Conservation (phyloP, 2,888 invertebrate species). For the Drosophila subsilvestris region DNA sequence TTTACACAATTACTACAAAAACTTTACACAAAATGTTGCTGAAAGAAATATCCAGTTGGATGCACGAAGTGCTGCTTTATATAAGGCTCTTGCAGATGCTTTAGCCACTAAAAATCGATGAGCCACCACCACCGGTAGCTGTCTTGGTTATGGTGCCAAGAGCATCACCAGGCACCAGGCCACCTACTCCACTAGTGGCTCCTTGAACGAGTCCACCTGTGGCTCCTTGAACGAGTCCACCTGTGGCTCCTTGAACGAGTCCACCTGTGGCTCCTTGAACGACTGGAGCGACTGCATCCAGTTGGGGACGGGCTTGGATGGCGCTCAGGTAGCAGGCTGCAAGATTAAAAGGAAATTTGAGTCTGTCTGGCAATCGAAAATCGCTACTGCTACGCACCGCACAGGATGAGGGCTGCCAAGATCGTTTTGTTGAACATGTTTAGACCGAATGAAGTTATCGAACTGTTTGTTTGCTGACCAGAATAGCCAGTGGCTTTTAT, state of each 20-base stretch:
- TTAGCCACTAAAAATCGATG: too few species aligned
- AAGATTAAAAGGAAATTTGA: background rate
- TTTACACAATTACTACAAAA: background rate
- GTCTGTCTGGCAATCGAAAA: too few species aligned
- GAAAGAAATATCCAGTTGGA: background rate
- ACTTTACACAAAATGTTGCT: background rate
- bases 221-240: background rate
- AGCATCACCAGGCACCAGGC: too few species aligned
- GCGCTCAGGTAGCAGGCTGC: constrained; percentile 50
- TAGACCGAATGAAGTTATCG: constrained; percentile 3
- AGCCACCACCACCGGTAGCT: background rate
- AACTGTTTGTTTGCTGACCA: constrained; percentile 47
- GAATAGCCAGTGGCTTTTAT: background rate
- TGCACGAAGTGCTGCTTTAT: background rate
- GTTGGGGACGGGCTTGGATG: constrained; percentile 38
- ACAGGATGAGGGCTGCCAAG: constrained; percentile 53
- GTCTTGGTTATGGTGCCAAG: background rate
- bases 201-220: too few species aligned
- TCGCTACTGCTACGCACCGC: constrained; percentile 55
- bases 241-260: background rate
- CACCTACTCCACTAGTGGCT: too few species aligned
- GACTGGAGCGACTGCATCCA: background rate
- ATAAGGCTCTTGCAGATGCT: too few species aligned
- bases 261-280: background rate
- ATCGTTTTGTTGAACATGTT: constrained; percentile 66